Base-by-base conservation (phyloP, 2,888 invertebrate genomes). In the Drosophila nigricruria region DNA sequence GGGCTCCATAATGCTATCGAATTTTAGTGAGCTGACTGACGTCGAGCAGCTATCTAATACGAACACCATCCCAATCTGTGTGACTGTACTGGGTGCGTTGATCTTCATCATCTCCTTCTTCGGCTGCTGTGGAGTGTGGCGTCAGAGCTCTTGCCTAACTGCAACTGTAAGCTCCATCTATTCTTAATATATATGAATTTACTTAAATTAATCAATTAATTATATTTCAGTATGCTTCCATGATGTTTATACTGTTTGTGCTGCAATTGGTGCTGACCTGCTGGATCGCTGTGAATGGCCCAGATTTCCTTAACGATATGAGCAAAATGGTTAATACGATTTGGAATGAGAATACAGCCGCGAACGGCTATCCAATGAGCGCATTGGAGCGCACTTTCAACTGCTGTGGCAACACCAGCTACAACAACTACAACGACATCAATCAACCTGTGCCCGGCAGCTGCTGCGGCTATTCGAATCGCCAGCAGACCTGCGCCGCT, bases 61-160 rank as follows among this genome's bases (percentile, higher is more conserved):
- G 67, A 87, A 94, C 9, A 93, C 95, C 12, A 95, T 95, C 0
- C 95, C 96, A 2, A 94, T 96, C 90, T 91, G 95, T 64, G 94
- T 96, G 78, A 95, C 96, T 63, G 92, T 95, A 53, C 92, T 96
- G 73, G 96, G 96, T 9, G 93, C 94, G n/a, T 91, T 96, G 32
- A 95, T 96, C 80, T 96, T 97, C 91, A 90, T 97, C 76, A 95
- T 97, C 70, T 96, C 97, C 4, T 97, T 97, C 94, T 96, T 97
- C 91, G 98, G 97, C 71, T 98, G 98, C 93, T 97, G 97, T 90
- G 98, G 98, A 49, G 97, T 97, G 4, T 95, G 96, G 81, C 95
- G 96, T 77, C 97, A 97, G 93, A 97, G 96, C 92, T 95, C 96
- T 91, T 97, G 97, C 93, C 96, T 97, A 95, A 95, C 96, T 58